A percentile compares a stretch with the other conserved stretches of the same genome.
phyloP scores from a whole-genome alignment of 2,888 invertebrate species.

The Plebejus anna region DNA sequence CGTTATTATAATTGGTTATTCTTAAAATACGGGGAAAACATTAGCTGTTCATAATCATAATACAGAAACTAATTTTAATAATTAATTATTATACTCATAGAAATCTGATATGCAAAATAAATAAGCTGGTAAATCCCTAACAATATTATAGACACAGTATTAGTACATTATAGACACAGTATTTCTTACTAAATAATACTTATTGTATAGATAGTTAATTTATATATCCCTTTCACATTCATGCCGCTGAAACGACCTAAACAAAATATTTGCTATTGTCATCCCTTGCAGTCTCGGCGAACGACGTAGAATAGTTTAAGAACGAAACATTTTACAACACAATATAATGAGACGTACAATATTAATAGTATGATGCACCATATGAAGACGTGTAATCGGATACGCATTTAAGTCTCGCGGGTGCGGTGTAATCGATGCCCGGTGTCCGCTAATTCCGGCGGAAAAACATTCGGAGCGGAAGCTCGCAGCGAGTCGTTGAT shows the following conservation, averaged over 20 bases:
- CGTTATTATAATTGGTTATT: not conserved
- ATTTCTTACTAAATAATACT: too few relatives aligned
- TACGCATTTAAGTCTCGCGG: not conserved
- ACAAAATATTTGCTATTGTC: too few relatives aligned
- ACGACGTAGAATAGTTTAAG: not conserved
- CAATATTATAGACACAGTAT: too few relatives aligned
- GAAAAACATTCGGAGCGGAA: not conserved
- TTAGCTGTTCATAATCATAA: too few relatives aligned
- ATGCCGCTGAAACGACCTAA: too few relatives aligned
- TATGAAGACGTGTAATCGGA: not conserved
- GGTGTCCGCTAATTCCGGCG: not conserved
- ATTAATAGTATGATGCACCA: not conserved
- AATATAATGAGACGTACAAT: not conserved
- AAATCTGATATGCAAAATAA: too few relatives aligned
- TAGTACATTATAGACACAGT: too few relatives aligned
- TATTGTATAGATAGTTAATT: too few relatives aligned
- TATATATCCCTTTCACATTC: too few relatives aligned
- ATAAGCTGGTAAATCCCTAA: too few relatives aligned
- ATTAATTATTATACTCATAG: too few relatives aligned
- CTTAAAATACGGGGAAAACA: not conserved
- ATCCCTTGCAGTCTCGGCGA: not conserved
- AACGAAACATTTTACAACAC: not conserved
- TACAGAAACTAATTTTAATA: too few relatives aligned
- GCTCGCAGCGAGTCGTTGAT: not conserved
- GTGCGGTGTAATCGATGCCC: conserved; percentile 3